Conservation (phyloP, 2,113 vertebrate species). For the Neotragus pygmaeus region DNA sequence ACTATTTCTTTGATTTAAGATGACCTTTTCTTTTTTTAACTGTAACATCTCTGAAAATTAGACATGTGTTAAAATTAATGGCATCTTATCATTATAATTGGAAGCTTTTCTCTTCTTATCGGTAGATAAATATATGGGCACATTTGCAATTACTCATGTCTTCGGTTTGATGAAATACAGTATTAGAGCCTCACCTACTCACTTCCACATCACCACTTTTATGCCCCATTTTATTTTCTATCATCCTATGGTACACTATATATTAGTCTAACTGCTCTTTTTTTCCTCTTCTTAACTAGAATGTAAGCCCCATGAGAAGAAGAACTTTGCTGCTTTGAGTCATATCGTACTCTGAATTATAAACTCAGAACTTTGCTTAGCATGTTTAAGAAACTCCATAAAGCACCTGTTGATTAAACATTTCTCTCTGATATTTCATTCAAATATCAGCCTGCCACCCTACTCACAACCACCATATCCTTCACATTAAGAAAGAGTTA, state of each 20-base stretch:
- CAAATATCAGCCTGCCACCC: neutral
- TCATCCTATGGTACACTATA: neutral
- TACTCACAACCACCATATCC: neutral
- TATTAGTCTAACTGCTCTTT: neutral
- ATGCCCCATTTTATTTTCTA: neutral
- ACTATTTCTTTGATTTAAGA: constrained; percentile 3
- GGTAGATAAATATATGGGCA: neutral
- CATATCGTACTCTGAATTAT: neutral
- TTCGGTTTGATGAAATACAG: neutral
- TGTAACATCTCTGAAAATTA: neutral
- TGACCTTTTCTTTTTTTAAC: neutral
- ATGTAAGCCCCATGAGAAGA: neutral
- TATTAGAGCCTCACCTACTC: neutral
- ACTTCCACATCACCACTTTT: neutral
- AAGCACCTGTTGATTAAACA: neutral
- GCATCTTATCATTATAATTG: neutral
- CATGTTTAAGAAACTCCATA: neutral
- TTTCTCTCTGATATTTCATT: neutral
- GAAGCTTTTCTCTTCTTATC: neutral
- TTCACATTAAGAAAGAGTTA: neutral
- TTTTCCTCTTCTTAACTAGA: neutral
- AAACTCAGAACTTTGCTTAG: neutral
- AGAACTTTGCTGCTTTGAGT: neutral
- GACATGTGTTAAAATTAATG: neutral
- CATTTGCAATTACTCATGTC: neutral